phyloP scores from a whole-genome alignment of 2,888 invertebrate species.

The Brachynemurus nebulosus region DNA sequence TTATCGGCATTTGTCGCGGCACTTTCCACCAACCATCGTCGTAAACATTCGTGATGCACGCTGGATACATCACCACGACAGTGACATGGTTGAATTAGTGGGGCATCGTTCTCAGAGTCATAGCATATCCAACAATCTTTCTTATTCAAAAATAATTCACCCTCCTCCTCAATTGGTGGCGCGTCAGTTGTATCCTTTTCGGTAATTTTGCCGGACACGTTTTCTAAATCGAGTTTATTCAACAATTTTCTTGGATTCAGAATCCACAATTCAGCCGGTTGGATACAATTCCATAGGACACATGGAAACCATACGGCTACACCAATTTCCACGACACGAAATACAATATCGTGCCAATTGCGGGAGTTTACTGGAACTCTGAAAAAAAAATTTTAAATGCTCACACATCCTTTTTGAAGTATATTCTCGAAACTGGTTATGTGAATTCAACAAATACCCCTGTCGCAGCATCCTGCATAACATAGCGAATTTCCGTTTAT shows the following conservation, averaged over 20 bases:
- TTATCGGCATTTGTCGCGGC: slow-evolving; percentile 42
- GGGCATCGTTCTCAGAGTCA: slow-evolving; percentile 64
- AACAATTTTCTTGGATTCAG: slow-evolving; percentile 80
- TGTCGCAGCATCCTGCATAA: too few relatives aligned
- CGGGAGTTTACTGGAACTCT: slow-evolving; percentile 80
- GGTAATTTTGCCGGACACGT: slow-evolving; percentile 2
- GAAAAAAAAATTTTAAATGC: slow-evolving; percentile 16
- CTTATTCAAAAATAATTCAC: slow-evolving; percentile 38
- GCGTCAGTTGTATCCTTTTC: slow-evolving; percentile 12
- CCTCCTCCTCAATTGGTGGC: slow-evolving; percentile 24
- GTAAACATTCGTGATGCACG: slow-evolving; percentile 82
- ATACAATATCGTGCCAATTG: slow-evolving; percentile 85
- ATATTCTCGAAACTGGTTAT: too few relatives aligned
- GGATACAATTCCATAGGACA: slow-evolving; percentile 91
- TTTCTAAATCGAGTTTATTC: slow-evolving; percentile 38
- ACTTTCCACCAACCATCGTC: slow-evolving; percentile 79
- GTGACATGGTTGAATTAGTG: slow-evolving; percentile 77
- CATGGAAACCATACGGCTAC: slow-evolving; percentile 93
- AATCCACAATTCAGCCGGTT: slow-evolving; percentile 86
- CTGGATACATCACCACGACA: slow-evolving; percentile 87
- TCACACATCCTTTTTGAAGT: too few relatives aligned
- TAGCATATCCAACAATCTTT: slow-evolving; percentile 92
- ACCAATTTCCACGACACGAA: slow-evolving; percentile 82
- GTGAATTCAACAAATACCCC: too few relatives aligned
- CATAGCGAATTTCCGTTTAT: too few relatives aligned